Evolutionary conservation across 1,140 invertebrate species (phyloP).

Genomic region (Caenorhabditis brenneri): DNA sequence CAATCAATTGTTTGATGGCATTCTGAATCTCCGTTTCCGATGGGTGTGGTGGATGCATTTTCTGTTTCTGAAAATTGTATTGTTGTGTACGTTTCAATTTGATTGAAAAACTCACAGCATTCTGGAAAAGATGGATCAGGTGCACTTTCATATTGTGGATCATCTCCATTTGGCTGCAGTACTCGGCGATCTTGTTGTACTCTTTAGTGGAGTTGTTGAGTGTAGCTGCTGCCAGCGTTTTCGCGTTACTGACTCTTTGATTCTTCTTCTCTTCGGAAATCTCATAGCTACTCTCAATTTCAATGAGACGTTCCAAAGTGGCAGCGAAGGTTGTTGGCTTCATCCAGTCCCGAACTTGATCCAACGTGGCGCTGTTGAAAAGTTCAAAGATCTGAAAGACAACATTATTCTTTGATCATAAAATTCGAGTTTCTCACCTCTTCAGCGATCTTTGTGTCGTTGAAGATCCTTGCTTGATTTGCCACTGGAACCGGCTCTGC

Average conservation of each 20-base stretch:
- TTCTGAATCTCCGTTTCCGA: neutral
- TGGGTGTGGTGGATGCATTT: conserved; percentile 21
- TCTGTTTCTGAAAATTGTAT: neutral
- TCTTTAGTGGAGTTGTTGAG: neutral
- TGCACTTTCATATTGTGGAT: conserved; percentile 12
- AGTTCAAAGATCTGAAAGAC: neutral
- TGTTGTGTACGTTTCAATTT: neutral
- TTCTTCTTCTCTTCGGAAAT: conserved; percentile 7
- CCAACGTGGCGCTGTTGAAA: neutral
- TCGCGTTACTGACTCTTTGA: neutral
- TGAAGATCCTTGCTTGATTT: conserved; percentile 88
- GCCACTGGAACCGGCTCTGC: conserved; percentile 85
- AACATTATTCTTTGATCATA: neutral
- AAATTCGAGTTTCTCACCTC: conserved; percentile 75
- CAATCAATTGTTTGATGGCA: neutral
- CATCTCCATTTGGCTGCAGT: conserved; percentile 14
- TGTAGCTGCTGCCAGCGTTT: neutral
- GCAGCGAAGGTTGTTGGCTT: neutral
- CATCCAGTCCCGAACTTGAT: neutral
- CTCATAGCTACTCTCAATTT: neutral
- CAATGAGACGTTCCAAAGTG: neutral
- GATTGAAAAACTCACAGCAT: neutral
- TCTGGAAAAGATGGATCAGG: neutral
- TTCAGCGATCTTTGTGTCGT: conserved; percentile 92
- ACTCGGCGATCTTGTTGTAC: neutral